Base-by-base conservation (phyloP, 2,113 vertebrate genomes). In the Pavo muticus region DNA sequence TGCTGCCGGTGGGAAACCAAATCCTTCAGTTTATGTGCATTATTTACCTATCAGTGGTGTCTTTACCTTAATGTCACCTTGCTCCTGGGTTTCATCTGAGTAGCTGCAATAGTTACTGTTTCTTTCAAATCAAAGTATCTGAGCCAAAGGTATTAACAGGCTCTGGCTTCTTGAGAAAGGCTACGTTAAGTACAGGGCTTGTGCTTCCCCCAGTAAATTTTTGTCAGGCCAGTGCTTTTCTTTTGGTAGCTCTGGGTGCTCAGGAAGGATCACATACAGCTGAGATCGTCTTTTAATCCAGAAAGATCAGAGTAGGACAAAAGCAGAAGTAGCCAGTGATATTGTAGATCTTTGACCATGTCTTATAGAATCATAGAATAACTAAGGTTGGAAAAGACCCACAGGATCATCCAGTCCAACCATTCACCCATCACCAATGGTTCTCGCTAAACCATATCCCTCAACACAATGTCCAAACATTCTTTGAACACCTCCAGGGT, bases 251-350 rank as follows among this genome's bases (percentile, higher is more conserved):
- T 65, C 48, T 30, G 32, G 60, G 30, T 27, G 37, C 19, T 80
- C 30, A 4, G 59, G 50, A 80, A 61, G 45, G 86, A 20, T 69
- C 15, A n/a, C 2, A 0, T 20, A 29, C 24, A 52, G 60, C 25
- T 52, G 50, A 52, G 50, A 52, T 27, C 11, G 14, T 8, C 7
- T 47, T 74, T 57, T 83, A 21, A 37, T 78, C 44, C 4, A 24
- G 61, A 59, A 75, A 21, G 16, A 56, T 35, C 21, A 67, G 63
- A 32, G 9, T 8, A 54, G 11, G 39, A 47, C 15, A 65, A 65
- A 57, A 37, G 32, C 1, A 0, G 30, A 60, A 63, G 45, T 68
- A 68, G 39, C 47, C 44, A 10, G 0, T 1, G 14, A 11, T 81
- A 14, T 21, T 77, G 17, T 50, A 59, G 4, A 18, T 87, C 12